Evolutionary conservation across 2,888 invertebrate genomes (phyloP).

Genomic region (Thelaira solivaga): DNA sequence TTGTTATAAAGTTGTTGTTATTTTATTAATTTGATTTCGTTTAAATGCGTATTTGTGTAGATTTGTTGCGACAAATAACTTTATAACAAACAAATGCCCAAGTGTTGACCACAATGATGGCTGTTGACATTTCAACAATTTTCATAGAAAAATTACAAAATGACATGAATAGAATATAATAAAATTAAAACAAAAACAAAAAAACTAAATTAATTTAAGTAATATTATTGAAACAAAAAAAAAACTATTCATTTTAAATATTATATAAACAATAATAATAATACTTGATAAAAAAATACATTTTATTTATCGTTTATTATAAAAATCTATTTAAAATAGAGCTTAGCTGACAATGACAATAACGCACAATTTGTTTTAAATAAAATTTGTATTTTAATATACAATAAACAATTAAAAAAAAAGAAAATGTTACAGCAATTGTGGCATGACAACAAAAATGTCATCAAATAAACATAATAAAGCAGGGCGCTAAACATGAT

Average conservation of each 20-base stretch:
- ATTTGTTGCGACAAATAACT: constrained; percentile 8
- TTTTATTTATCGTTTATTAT: constrained; percentile 31
- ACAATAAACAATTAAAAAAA: background rate
- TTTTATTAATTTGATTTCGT: constrained; percentile 16
- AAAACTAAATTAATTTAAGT: constrained; percentile 50
- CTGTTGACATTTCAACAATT: constrained; percentile 64
- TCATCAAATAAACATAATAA: constrained; percentile 41
- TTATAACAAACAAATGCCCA: constrained; percentile 35
- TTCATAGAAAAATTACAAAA: constrained; percentile 55
- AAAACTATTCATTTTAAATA: too few relatives aligned
- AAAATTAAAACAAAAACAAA: constrained; percentile 43
- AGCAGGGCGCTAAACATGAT: constrained; percentile 26
- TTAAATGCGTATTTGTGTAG: background rate
- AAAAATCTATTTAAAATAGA: constrained; percentile 48
- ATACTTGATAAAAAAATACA: constrained; percentile 22
- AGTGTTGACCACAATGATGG: constrained; percentile 65
- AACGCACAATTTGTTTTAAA: constrained; percentile 53
- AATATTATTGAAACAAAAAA: constrained; percentile 40
- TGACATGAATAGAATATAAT: constrained; percentile 51
- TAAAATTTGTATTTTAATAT: constrained; percentile 21
- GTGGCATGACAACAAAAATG: background rate
- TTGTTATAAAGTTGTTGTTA: too few relatives aligned
- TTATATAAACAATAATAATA: constrained; percentile 34
- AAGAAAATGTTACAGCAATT: constrained; percentile 3
- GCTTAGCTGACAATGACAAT: constrained; percentile 61